Evolutionary conservation across 2,888 invertebrate species (phyloP).

Genomic region (Aphodius granarius): DNA sequence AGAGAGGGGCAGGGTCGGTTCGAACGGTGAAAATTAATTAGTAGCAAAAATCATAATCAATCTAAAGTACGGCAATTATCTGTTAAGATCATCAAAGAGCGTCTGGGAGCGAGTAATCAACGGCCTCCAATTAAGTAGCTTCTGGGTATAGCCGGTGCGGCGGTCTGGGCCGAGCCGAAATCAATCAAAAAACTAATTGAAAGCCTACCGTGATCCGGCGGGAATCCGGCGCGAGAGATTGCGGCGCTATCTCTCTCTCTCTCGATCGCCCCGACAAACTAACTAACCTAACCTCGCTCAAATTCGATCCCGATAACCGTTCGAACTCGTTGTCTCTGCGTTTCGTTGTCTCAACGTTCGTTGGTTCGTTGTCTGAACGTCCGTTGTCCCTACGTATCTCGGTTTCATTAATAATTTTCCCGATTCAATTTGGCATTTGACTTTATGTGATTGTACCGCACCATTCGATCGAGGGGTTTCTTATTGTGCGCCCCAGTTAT

Average conservation of each 20-base stretch:
- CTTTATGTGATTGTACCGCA: constrained; percentile 48
- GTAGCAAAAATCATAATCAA: constrained; percentile 54
- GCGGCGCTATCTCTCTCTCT: background rate
- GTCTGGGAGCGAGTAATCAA: constrained; percentile 50
- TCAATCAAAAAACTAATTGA: constrained; percentile 56
- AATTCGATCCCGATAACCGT: constrained; percentile 36
- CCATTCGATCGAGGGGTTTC: constrained; percentile 34
- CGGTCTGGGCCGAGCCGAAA: constrained; percentile 35
- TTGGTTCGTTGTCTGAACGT: too few relatives aligned
- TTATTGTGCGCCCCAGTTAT: constrained; percentile 48
- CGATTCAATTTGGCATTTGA: constrained; percentile 52
- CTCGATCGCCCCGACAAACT: constrained; percentile 16
- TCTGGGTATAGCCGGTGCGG: constrained; percentile 46
- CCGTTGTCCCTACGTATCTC: constrained; percentile 38
- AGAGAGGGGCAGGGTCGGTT: too few relatives aligned
- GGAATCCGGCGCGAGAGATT: background rate
- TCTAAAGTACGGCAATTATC: constrained; percentile 54
- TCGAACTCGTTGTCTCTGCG: too few relatives aligned
- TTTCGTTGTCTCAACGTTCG: too few relatives aligned
- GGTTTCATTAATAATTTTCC: constrained; percentile 53
- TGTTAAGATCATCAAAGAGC: constrained; percentile 50
- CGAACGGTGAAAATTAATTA: constrained; percentile 28
- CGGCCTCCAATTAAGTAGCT: constrained; percentile 53
- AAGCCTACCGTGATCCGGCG: constrained; percentile 50
- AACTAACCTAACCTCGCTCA: constrained; percentile 25